Evolutionary conservation across 2,113 vertebrate genomes (phyloP).

Genomic region (Panthera uncia): DNA sequence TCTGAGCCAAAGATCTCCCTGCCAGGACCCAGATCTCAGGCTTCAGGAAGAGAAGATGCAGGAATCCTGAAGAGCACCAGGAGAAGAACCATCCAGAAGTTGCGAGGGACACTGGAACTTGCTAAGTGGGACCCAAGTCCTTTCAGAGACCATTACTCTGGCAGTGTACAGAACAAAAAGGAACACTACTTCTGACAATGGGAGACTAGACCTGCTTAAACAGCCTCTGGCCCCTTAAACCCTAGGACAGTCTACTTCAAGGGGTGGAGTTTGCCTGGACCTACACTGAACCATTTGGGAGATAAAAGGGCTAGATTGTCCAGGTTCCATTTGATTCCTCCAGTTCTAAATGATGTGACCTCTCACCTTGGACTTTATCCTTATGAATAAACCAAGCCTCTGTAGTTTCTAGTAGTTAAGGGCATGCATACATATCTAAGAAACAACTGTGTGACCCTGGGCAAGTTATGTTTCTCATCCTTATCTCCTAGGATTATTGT

Average conservation of each 20-base stretch:
- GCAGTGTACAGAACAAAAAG: not conserved
- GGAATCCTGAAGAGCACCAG: not conserved
- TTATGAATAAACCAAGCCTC: not conserved
- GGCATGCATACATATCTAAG: not conserved
- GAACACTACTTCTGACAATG: not conserved
- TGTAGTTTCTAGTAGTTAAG: not conserved
- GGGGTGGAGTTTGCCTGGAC: not conserved
- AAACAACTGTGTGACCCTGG: not conserved
- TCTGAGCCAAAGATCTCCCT: not conserved
- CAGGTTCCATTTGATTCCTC: not conserved
- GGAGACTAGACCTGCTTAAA: not conserved
- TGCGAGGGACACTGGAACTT: not conserved
- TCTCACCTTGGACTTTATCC: not conserved
- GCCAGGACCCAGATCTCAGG: not conserved
- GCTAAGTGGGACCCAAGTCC: not conserved
- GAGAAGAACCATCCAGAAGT: not conserved
- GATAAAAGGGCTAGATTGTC: not conserved
- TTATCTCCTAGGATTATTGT: not conserved
- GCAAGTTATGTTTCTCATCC: not conserved
- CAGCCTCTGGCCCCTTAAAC: not conserved
- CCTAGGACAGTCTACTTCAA: not conserved
- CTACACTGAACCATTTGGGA: not conserved
- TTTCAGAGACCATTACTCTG: not conserved
- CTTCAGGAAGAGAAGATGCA: conserved; percentile 1
- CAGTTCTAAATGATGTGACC: not conserved